These are phyloP conservation scores for Serranus cabrilla DNA, from an alignment of 2,797 vertebrate species.

Conservation along the genomic window DNA sequence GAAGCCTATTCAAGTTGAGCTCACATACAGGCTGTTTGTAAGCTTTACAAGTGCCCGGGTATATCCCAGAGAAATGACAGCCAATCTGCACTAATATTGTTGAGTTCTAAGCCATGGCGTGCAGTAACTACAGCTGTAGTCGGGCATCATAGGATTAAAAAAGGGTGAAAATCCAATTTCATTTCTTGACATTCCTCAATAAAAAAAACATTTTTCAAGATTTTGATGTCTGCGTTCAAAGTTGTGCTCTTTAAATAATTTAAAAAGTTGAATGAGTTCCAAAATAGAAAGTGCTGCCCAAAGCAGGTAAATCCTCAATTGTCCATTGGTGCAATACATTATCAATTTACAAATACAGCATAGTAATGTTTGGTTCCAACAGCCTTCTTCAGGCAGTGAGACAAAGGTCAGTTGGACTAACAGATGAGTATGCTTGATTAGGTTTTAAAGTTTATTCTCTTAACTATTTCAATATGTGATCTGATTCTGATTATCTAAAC, in stretches of 20 bases:
- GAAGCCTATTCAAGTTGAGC: slow-evolving; percentile 18
- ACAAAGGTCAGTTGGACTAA: not conserved
- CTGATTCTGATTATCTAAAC: not conserved
- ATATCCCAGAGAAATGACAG: slow-evolving; percentile 14
- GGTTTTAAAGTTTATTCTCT: not conserved
- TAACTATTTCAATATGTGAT: not conserved
- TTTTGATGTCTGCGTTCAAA: too few species aligned
- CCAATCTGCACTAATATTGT: not conserved
- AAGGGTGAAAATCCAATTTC: too few species aligned
- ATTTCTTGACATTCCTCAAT: too few species aligned
- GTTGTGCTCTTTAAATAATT: too few species aligned
- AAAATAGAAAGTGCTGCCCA: too few species aligned
- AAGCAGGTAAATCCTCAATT: too few species aligned
- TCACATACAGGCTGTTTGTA: not conserved
- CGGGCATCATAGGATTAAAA: too few species aligned
- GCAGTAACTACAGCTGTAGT: not conserved
- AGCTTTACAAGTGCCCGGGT: slow-evolving; percentile 5
- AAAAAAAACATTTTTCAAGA: too few species aligned
- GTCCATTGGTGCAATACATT: too few species aligned
- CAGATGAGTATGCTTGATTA: not conserved
- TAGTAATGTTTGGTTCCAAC: not conserved
- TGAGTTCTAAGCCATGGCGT: not conserved
- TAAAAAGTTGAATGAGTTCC: too few species aligned
- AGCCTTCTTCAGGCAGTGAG: not conserved
- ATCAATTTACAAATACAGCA: not conserved